Evolutionary conservation across 2,888 invertebrate genomes (phyloP), one percentile per base, ranked within the genome.

Genomic region (Drosophila ochracea): DNA sequence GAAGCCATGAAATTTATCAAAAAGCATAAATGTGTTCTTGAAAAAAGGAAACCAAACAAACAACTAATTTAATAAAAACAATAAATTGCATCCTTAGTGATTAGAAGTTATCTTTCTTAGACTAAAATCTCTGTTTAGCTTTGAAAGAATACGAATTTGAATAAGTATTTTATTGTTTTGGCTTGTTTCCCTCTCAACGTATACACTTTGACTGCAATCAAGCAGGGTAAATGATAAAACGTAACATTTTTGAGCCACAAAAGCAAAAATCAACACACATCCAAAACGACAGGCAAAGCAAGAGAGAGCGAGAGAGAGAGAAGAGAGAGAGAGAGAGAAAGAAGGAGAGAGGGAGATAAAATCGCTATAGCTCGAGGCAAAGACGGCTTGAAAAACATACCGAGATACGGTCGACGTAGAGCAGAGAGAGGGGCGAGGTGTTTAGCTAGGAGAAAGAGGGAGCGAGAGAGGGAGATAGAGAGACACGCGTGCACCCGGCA

Each of bases 251-350:
- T 33, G 66, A 68, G 58, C 54, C 50, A 67, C 69, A 68, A 80
- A 69, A 78, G 74, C 76, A 55, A 76, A 78, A 82, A 80, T 84
- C 83, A 78, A 76, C 87, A 84, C 74, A 73, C 75, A 64, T 33
- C 39, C 41, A 55, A 31, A 59, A 25, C 16, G n/a, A 28, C 19
- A 41, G 60, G 11, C 11, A 25, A 16, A 7, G 43, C 43, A 6
- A 25, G 54, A 47, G 41, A 19, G 25, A 16, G 10, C 1, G 41
- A 58, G 49, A 68, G 65, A 21, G 58, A 58, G 47, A 54, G 28
- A 61, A 31, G 11, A 31, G 25, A 10, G 25, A 25, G 25, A 25
- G 25, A 25, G 25, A 25, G 25, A 4, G 0, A 30, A 7, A 41
- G 49, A 19, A 33, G 30, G 52, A 68, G 65, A 50, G 57, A 62